A percentile compares a stretch with the other conserved stretches of the same genome.
Conservation (phyloP, 2,797 vertebrate genomes). For the Furcifer pardalis region DNA sequence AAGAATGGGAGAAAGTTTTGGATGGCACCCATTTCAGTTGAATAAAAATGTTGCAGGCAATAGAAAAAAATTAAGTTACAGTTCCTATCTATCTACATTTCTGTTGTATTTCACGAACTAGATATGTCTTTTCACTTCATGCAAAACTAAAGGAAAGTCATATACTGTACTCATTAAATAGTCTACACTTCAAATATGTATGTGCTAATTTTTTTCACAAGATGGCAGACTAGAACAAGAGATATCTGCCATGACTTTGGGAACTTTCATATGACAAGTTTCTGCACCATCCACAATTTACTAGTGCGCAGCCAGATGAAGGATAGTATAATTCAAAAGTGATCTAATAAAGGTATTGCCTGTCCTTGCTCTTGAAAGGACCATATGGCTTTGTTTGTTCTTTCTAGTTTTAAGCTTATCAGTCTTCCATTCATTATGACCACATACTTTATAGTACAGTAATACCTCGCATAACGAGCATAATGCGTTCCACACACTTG, state of each 20-base stretch:
- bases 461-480: too few species aligned
- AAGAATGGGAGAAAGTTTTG: neutral
- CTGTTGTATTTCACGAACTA: neutral
- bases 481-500: too few species aligned
- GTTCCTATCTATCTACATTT: neutral
- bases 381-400: too few species aligned
- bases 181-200: neutral
- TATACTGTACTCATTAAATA: neutral
- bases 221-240: neutral
- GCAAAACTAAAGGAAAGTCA: neutral
- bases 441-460: neutral
- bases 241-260: too few species aligned
- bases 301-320: too few species aligned
- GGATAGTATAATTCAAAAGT: too few species aligned
- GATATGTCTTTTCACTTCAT: neutral
- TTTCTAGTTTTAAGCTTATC: neutral
- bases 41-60: neutral
- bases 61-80: neutral
- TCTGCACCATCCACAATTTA: too few species aligned
- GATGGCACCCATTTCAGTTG: neutral
- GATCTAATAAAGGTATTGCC: too few species aligned
- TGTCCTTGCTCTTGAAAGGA: too few species aligned
- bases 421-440: neutral
- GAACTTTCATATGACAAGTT: too few species aligned
- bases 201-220: neutral